These are phyloP conservation scores for roundworm (Caenorhabditis elegans) DNA, from an alignment of 1,140 invertebrate genomes.

Conservation along the genomic window WBcel235 BX284606.5:1298001-1298500, in stretches of 20 bases:
- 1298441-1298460: conserved; percentile 93
- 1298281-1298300: no score
- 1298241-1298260: no score
- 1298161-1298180: no score
- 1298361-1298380: no score
- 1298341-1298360: no score
- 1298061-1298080: conserved; percentile 95
- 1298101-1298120: conserved; percentile 85
- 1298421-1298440: conserved; percentile 77
- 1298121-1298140: conserved; percentile 74
- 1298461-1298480: conserved; percentile 88
- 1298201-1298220: no score
- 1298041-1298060: conserved; percentile 84
- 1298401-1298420: conserved; percentile 67
- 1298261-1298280: no score
- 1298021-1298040: conserved; percentile 66
- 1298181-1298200: no score
- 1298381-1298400: no score
- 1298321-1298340: no score
- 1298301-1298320: no score
- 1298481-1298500: conserved; percentile 64
- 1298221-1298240: no score
- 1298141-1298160: conserved; percentile 38
- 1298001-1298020: conserved; percentile 66
- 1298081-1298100: conserved; percentile 96